A percentile compares a stretch with the other conserved stretches of the same genome.
These are phyloP conservation scores for Anthoscopus minutus DNA, from an alignment of 2,113 vertebrate species.

Conservation along the genomic window DNA sequence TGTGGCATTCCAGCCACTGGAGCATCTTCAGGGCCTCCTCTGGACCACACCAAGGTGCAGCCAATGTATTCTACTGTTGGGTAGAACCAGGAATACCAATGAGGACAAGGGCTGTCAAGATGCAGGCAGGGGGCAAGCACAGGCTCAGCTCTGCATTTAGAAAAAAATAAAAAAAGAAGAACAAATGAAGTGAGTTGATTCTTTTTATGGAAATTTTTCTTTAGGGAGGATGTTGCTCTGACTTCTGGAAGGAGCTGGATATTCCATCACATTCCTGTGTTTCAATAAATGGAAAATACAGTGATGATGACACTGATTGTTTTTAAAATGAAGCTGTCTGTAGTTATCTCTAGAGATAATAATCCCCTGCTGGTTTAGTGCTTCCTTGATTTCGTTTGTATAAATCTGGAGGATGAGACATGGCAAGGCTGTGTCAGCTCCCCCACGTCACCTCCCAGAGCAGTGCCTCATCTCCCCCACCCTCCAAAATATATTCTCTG, in stretches of 20 bases:
- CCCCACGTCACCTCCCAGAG: not conserved
- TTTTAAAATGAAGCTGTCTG: constrained; percentile 38
- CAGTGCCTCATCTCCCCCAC: not conserved
- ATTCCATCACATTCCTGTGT: not conserved
- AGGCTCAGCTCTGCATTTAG: not conserved
- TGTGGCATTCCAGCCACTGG: not conserved
- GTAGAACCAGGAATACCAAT: fast-evolving
- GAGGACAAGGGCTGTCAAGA: not conserved
- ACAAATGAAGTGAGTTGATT: not conserved
- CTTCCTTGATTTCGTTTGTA: constrained; percentile 14
- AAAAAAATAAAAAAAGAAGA: not conserved
- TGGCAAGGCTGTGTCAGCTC: not conserved
- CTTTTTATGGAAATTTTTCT: not conserved
- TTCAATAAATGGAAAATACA: constrained; percentile 4
- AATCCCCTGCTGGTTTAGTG: constrained; percentile 43
- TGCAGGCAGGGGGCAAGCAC: not conserved
- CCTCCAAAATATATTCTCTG: not conserved
- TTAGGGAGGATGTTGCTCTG: not conserved
- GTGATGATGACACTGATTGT: not conserved
- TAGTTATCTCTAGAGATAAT: constrained; percentile 39
- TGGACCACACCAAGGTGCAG: not conserved
- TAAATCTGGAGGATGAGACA: constrained; percentile 15
- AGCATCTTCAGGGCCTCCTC: not conserved
- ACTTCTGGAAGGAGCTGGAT: not conserved
- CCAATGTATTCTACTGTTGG: not conserved